Base-by-base conservation (phyloP, 2,888 invertebrate species). In the Andricus curvator region DNA sequence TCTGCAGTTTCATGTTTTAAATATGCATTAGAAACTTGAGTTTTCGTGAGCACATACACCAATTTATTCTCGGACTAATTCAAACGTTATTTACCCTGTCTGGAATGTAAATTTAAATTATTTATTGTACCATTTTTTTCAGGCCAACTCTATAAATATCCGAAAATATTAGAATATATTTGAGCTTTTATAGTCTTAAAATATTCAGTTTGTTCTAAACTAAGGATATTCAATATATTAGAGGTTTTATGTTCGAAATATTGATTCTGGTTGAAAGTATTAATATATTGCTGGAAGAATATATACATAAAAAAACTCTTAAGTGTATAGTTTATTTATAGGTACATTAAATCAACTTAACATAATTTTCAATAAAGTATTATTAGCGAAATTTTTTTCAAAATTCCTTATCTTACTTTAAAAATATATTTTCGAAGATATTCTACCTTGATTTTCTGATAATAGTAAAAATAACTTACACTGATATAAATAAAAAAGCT, bases 1-100 rank as follows among this genome's bases (percentile, higher is more conserved):
- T 74, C 56, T 74, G 33, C 74, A 33, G 56, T 74, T 51, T 33
- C 33, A 74, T 29, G 51, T 56, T 74, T 70, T 74, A 74, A 74
- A 56, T 74, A 74, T 74, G 56, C 51, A 74, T 33, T 56, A 74
- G 56, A 74, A 33, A 74, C 56, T 74, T 25, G 41, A n/a, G 33
- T 56, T 74, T 74, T 74, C 13, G n/a, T 74, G 74, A 33, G 51
- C n/a, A 74, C 17, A 51, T 29, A 70, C 9, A 48, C 20, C 5
- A 74, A 33, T 56, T 70, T 70, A 48, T 51, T 48, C 29, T 70
- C 29, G 48, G 48, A 29, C 29, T n/a, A 22, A 20, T 70, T 20
- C 9, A 41, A 41, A 44, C 5, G 1, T 17, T 48, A 48, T 51
- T 22, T 37, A 66, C 65, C 11, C 25, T 22, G 20, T 25, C 41